Base-by-base conservation (phyloP, 1,140 invertebrate genomes). In the Pogonomyrmex californicus region DNA sequence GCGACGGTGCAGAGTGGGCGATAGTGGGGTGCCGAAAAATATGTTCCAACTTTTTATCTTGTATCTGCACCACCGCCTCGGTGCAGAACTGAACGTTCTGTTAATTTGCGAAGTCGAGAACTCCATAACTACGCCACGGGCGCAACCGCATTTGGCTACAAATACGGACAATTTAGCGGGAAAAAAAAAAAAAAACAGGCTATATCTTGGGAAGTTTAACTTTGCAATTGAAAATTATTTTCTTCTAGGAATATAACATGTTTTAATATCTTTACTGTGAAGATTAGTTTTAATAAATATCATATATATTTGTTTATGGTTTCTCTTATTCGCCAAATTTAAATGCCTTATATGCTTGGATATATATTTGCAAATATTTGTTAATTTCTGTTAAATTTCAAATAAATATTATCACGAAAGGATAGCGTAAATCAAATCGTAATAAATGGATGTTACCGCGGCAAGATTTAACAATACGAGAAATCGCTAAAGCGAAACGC, bases 21-120 rank as follows among this genome's bases (percentile, higher is more conserved):
- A 86, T 87, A 86, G 54, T 60, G 63, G 86, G 78, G 87, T 91
- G 91, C 86, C 86, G 90, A 92, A 92, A 92, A 92, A 92, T 92
- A 92, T 92, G 92, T 87, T 91, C 90, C 76, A 92, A 92, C 91
- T 92, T 92, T 92, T 92, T 92, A 92, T 92, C 92, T 91, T 87
- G 88, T 86, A 91, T 92, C 92, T 87, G 85, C 87, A 77, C 87
- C 63, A 78, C 68, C 70, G 85, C 82, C 85, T 91, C 87, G 68
- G 77, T 66, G 87, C 86, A 75, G 68, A 49, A 82, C 79, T 73
- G 23, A 77, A 47, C 76, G 68, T 47, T 66, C 78, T 44, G 86
- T 91, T 92, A 92, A 92, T 92, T 92, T 92, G 91, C 68, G 17
- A 83, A 75, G 54, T 81, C 23, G 36, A 41, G 6, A 47, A 12